A percentile compares a stretch with the other conserved stretches of the same genome.
phyloP scores from a whole-genome alignment of 2,797 vertebrate species.

The Ceyx erithaca region DNA sequence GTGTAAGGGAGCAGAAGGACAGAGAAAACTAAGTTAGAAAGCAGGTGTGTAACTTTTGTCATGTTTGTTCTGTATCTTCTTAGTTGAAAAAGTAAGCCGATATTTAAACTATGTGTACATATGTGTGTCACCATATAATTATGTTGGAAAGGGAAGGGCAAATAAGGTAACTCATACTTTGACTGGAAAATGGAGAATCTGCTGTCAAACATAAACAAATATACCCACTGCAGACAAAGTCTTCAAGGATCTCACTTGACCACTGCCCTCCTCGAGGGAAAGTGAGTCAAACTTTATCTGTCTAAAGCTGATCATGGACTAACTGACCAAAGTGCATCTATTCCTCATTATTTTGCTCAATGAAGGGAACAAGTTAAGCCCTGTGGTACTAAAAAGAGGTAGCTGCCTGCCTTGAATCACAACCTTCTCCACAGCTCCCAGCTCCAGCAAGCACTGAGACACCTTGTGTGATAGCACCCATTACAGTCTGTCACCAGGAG shows the following conservation, averaged over 20 bases:
- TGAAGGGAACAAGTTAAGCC: neutral
- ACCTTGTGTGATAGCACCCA: accelerated
- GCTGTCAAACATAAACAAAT: neutral
- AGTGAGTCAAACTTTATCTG: neutral
- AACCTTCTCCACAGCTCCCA: neutral
- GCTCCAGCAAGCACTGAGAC: neutral
- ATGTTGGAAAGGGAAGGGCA: neutral
- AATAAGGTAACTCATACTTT: neutral
- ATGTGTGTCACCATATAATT: neutral
- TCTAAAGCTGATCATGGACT: neutral
- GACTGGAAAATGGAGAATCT: neutral
- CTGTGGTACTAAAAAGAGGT: neutral
- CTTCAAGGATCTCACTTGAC: neutral
- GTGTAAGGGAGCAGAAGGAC: conserved; percentile 6
- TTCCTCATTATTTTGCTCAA: neutral
- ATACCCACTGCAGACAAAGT: neutral
- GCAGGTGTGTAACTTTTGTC: neutral
- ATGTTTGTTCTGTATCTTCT: neutral
- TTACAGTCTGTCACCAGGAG: neutral
- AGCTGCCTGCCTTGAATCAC: neutral
- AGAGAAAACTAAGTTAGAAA: conserved; percentile 19
- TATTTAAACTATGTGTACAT: neutral
- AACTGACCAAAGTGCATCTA: neutral
- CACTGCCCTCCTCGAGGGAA: neutral
- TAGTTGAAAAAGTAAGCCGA: neutral